Conservation (phyloP, 2,888 invertebrate genomes). For the Leptopterna dolabrata region DNA sequence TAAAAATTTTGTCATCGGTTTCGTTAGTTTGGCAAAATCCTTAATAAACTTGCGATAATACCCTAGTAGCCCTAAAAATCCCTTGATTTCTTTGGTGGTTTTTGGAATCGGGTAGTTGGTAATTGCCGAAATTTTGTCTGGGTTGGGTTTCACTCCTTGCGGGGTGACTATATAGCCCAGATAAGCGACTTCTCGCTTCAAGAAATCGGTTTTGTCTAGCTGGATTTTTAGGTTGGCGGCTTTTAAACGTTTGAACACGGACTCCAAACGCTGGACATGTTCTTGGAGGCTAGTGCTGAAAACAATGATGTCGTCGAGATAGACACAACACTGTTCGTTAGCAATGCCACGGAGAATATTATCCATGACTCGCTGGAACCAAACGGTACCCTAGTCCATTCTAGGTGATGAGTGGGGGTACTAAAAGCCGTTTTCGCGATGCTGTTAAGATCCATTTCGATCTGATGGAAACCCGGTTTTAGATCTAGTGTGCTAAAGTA, state of each 20-base stretch:
- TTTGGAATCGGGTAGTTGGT: conserved; percentile 42
- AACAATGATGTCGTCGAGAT: conserved; percentile 52
- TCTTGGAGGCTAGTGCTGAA: conserved; percentile 43
- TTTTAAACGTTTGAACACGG: conserved; percentile 34
- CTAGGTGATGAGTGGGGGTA: conserved; percentile 39
- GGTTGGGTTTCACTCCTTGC: conserved; percentile 44
- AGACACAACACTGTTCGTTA: conserved; percentile 25
- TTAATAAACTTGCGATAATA: conserved; percentile 45
- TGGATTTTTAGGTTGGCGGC: conserved; percentile 41
- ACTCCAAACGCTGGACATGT: conserved; percentile 27
- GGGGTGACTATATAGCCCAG: conserved; percentile 41
- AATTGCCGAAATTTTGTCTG: conserved; percentile 47
- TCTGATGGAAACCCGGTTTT: conserved; percentile 62
- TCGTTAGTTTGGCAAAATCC: conserved; percentile 20
- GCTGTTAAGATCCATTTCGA: conserved; percentile 46
- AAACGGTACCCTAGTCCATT: conserved; percentile 38
- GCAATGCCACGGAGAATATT: conserved; percentile 5
- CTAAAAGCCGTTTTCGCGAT: conserved; percentile 40
- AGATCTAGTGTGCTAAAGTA: conserved; percentile 62
- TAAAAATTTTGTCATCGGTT: conserved; percentile 31
- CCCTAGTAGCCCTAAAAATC: conserved; percentile 46
- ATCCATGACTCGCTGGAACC: conserved; percentile 36
- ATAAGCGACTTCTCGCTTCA: conserved; percentile 36
- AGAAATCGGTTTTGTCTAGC: conserved; percentile 47
- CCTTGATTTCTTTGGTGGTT: conserved; percentile 40